These are phyloP conservation scores for Galeopterus variegatus DNA, from an alignment of 2,113 vertebrate genomes.

Conservation along the genomic window DNA sequence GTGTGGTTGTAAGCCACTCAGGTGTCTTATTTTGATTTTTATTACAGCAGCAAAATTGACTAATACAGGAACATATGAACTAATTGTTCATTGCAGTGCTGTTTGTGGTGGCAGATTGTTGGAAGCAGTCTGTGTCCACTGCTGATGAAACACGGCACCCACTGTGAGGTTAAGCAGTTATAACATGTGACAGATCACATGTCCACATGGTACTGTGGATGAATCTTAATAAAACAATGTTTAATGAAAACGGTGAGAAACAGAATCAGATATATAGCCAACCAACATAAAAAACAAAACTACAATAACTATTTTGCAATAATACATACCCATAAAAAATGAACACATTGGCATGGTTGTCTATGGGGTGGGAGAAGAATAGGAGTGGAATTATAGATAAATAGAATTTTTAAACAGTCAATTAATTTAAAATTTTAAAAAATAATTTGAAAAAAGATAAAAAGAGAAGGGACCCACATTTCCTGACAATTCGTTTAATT, in stretches of 20 bases:
- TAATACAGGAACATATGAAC: neutral
- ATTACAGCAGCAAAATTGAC: neutral
- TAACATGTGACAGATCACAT: neutral
- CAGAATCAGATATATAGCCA: neutral
- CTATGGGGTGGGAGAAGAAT: neutral
- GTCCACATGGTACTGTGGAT: neutral
- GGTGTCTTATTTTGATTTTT: neutral
- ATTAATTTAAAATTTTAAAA: neutral
- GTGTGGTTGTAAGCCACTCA: neutral
- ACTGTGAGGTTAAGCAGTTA: neutral
- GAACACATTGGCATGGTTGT: neutral
- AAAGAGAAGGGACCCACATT: neutral
- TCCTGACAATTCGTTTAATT: neutral
- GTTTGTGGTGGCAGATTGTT: neutral
- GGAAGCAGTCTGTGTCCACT: neutral
- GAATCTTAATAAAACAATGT: neutral
- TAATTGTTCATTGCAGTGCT: neutral
- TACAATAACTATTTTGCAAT: neutral
- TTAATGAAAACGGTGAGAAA: constrained; percentile 14
- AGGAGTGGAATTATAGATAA: neutral
- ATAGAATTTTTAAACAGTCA: neutral
- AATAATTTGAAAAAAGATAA: neutral
- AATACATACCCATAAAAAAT: neutral
- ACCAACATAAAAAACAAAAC: neutral
- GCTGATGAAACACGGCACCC: neutral